These are phyloP conservation scores for Anadara kagoshimensis DNA, from an alignment of 1,140 invertebrate genomes.

Conservation along the genomic window DNA sequence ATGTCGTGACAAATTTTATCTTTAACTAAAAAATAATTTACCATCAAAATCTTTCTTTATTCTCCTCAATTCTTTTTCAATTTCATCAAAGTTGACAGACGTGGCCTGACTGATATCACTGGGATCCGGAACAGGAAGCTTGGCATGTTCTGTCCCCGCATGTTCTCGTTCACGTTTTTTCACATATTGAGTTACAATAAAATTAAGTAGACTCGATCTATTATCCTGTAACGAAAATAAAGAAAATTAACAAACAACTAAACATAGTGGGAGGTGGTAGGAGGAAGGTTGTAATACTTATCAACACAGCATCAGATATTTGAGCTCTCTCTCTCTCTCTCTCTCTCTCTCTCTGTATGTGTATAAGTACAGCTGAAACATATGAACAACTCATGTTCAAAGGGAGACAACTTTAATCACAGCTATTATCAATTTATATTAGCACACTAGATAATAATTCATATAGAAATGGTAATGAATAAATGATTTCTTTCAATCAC, in stretches of 20 bases:
- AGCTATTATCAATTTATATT: no score
- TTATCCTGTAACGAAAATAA: constrained; percentile 76
- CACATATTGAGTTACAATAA: constrained; percentile 87
- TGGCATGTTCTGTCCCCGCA: constrained; percentile 73
- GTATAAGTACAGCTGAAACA: no score
- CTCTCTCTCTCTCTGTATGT: no score
- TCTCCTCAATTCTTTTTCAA: constrained; percentile 82
- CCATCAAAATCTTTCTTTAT: constrained; percentile 73
- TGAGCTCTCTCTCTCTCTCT: no score
- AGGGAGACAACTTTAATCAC: no score
- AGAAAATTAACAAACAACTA: neutral
- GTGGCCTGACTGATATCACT: constrained; percentile 90
- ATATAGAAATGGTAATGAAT: no score
- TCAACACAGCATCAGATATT: no score
- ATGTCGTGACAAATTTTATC: neutral
- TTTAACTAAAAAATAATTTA: constrained; percentile 42
- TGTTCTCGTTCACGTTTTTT: constrained; percentile 69
- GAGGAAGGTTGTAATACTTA: no score
- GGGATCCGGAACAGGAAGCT: constrained; percentile 91
- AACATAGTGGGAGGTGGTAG: no score
- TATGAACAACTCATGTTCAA: no score
- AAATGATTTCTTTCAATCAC: no score
- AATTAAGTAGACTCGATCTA: constrained; percentile 90
- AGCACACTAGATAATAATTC: no score
- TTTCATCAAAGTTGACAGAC: constrained; percentile 90